Evolutionary conservation across 2,797 vertebrate species (phyloP).

Genomic region (Poecilia picta): DNA sequence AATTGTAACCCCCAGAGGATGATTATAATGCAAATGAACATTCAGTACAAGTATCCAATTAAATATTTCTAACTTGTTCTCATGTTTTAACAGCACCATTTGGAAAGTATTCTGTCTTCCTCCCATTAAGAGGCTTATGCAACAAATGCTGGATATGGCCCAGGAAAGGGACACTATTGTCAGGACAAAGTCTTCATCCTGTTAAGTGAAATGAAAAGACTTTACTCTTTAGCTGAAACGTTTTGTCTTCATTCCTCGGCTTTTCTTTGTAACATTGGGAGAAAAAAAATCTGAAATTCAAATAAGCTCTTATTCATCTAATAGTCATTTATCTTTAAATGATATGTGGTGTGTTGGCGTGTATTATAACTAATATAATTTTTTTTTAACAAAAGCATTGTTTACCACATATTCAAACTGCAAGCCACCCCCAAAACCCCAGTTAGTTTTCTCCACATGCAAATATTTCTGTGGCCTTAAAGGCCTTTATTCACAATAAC

Average conservation of each 20-base stretch:
- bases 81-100: slow-evolving; percentile 22
- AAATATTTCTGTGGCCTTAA: background rate
- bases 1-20: slow-evolving; percentile 14
- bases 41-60: slow-evolving; percentile 14
- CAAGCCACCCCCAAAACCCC: background rate
- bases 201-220: slow-evolving; percentile 26
- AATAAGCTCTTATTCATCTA: background rate
- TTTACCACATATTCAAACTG: background rate
- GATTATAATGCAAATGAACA: slow-evolving; percentile 9
- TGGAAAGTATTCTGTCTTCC: slow-evolving; percentile 22
- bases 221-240: background rate
- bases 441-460: background rate
- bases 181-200: slow-evolving; percentile 35
- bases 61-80: slow-evolving; percentile 17
- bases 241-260: background rate
- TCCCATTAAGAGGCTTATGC: slow-evolving; percentile 26
- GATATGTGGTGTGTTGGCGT: background rate
- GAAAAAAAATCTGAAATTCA: no score
- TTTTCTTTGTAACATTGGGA: background rate
- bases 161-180: slow-evolving; percentile 22
- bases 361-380: background rate
- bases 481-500: background rate
- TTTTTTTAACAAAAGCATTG: no score
- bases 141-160: slow-evolving; percentile 33
- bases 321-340: background rate